These are phyloP conservation scores for Perithous albicinctus DNA, from an alignment of 2,888 invertebrate genomes.

Conservation along the genomic window DNA sequence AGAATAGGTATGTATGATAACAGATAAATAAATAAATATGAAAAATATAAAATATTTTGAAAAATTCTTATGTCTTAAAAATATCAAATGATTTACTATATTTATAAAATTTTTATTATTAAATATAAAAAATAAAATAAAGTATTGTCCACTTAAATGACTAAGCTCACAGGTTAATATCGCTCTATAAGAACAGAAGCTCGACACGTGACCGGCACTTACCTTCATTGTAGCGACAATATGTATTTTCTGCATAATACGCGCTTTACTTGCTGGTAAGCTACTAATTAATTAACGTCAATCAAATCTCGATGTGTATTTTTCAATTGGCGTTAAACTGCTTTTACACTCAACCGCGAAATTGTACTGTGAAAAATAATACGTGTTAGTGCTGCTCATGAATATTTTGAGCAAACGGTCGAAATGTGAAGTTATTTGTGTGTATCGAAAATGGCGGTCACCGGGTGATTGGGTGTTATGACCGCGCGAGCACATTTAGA, in stretches of 20 bases:
- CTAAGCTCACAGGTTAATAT: slow-evolving; percentile 12
- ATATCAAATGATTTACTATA: no score
- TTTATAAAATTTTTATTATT: no score
- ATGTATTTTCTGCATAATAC: slow-evolving; percentile 57
- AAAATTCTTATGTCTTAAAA: no score
- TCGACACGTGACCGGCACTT: neutral
- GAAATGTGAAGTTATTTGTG: slow-evolving; percentile 71
- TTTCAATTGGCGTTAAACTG: neutral
- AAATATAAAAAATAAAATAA: no score
- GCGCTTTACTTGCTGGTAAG: neutral
- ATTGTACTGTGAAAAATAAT: slow-evolving; percentile 11
- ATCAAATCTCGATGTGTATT: neutral
- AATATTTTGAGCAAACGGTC: slow-evolving; percentile 72
- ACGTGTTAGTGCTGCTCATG: slow-evolving; percentile 53
- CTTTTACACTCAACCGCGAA: neutral
- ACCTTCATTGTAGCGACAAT: slow-evolving; percentile 52
- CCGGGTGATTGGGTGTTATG: slow-evolving; percentile 66
- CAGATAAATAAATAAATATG: no score
- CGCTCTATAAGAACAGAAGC: neutral
- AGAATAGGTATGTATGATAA: no score
- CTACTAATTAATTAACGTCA: neutral
- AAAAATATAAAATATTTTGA: no score
- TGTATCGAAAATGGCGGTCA: slow-evolving; percentile 77
- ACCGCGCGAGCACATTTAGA: slow-evolving; percentile 63
- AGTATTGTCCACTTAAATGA: neutral